These are phyloP conservation scores for Phalera bucephala DNA, from an alignment of 2,888 invertebrate genomes.

Conservation along the genomic window DNA sequence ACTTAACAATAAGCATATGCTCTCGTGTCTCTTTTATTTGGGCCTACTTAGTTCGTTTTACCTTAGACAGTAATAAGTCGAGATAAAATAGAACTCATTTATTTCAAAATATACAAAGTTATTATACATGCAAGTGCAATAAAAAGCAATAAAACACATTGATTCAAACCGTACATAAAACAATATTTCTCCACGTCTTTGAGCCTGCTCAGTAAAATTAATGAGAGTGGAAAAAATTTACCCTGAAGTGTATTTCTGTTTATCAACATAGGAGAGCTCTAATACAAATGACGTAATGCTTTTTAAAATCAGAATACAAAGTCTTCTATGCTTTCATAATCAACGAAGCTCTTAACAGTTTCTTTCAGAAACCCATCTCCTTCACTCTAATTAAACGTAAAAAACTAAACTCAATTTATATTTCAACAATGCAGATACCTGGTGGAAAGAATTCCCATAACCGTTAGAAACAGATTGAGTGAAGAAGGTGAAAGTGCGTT, in stretches of 20 bases:
- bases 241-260: too few relatives aligned
- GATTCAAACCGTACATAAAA: constrained; percentile 8
- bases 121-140: constrained; percentile 8
- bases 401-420: neutral
- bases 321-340: too few relatives aligned
- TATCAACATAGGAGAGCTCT: too few relatives aligned
- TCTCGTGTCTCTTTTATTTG: too few relatives aligned
- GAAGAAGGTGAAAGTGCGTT: neutral
- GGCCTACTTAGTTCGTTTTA: too few relatives aligned
- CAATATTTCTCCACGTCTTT: too few relatives aligned
- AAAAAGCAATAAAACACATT: constrained; percentile 16
- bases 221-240: too few relatives aligned
- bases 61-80: too few relatives aligned
- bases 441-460: neutral
- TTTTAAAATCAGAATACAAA: too few relatives aligned
- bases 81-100: constrained; percentile 19
- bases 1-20: too few relatives aligned
- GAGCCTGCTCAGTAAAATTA: too few relatives aligned
- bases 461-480: neutral
- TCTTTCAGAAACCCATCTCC: neutral
- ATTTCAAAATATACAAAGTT: constrained; percentile 12
- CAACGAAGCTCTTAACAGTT: neutral
- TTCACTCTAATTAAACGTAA: neutral
- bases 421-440: neutral
- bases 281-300: too few relatives aligned